Percentiles rank a stretch among this genome's conserved stretches.
These are phyloP conservation scores for Apaloderma vittatum DNA, from an alignment of 2,113 vertebrate genomes.

Conservation along the genomic window DNA sequence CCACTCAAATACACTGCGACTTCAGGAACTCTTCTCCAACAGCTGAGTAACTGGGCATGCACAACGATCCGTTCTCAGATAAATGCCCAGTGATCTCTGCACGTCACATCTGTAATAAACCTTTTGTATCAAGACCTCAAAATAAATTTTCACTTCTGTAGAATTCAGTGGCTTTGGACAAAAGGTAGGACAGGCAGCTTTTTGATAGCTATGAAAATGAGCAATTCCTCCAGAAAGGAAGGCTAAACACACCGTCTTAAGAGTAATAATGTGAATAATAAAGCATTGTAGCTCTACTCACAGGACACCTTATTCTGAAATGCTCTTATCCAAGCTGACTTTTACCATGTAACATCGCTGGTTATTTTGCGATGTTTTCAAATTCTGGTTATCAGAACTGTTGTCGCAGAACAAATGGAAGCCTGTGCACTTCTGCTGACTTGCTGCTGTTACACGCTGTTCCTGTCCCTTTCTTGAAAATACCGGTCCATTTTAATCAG, in stretches of 20 bases:
- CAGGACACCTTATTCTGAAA: neutral
- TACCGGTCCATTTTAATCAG: neutral
- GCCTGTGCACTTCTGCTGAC: neutral
- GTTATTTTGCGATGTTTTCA: neutral
- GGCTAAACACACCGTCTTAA: neutral
- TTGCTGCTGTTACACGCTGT: neutral
- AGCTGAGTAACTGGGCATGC: neutral
- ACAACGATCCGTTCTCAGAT: neutral
- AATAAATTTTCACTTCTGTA: neutral
- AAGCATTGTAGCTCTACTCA: neutral
- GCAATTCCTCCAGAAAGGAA: neutral
- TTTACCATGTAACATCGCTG: neutral
- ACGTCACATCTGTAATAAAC: neutral
- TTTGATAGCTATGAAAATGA: neutral
- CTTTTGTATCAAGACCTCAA: neutral
- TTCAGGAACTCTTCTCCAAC: neutral
- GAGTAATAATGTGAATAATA: neutral
- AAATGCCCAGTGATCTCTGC: neutral
- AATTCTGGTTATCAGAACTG: neutral
- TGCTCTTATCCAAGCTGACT: neutral
- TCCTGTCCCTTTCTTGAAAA: neutral
- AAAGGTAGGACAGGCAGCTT: neutral
- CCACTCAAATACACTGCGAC: neutral
- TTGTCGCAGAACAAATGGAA: neutral
- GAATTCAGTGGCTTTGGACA: neutral